Conservation (phyloP, 1,140 invertebrate species). For the Thalassaphorura encarpata region DNA sequence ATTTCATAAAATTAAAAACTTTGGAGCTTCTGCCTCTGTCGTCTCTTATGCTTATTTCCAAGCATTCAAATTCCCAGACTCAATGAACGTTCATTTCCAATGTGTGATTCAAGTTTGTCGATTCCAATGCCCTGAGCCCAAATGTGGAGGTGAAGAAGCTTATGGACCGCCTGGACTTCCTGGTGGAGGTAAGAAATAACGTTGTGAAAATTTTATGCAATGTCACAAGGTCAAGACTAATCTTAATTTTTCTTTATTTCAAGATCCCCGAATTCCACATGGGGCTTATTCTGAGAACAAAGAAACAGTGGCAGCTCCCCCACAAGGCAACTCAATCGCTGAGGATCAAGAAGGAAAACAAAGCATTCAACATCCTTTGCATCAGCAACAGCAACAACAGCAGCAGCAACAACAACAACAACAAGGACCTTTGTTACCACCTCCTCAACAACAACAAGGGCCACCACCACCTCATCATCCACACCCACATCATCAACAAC, state of each 20-base stretch:
- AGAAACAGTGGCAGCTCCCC: constrained; percentile 63
- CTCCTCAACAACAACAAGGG: constrained; percentile 33
- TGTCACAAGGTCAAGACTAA: neutral
- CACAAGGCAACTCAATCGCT: too few species aligned
- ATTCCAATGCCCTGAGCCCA: constrained; percentile 84
- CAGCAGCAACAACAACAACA: neutral
- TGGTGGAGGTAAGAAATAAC: constrained; percentile 5
- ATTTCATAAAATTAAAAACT: constrained; percentile 94
- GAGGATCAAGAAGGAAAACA: constrained; percentile 35
- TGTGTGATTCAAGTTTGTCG: constrained; percentile 91
- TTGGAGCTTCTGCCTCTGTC: constrained; percentile 82
- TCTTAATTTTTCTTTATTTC: constrained; percentile 35
- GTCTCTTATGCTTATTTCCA: constrained; percentile 93
- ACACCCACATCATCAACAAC: neutral
- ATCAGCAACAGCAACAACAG: constrained; percentile 38
- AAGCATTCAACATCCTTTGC: constrained; percentile 46
- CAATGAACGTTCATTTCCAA: constrained; percentile 95
- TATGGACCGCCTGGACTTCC: constrained; percentile 45
- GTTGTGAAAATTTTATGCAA: neutral
- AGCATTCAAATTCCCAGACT: constrained; percentile 93
- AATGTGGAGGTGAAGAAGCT: constrained; percentile 60
- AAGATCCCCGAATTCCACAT: constrained; percentile 65
- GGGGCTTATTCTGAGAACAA: constrained; percentile 72
- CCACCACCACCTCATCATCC: constrained; percentile 11
- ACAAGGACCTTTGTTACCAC: constrained; percentile 46